These are phyloP conservation scores for Oncorhynchus nerka DNA, from an alignment of 2,113 vertebrate genomes.

Conservation along the genomic window DNA sequence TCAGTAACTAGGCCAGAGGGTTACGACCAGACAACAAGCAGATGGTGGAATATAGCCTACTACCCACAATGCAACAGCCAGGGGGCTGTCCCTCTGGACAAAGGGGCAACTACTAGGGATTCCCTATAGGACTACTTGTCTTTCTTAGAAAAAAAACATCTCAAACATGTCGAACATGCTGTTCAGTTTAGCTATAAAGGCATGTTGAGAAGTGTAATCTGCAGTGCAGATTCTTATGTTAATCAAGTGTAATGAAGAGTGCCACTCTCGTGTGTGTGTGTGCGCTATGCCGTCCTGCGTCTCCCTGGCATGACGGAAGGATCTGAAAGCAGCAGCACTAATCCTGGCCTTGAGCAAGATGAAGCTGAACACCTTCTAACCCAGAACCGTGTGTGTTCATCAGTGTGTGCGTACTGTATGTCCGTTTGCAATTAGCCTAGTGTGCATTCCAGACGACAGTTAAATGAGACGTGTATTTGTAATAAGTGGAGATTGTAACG, in stretches of 20 bases:
- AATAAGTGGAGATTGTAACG: not conserved
- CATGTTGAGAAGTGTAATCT: not conserved
- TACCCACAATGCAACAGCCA: not conserved
- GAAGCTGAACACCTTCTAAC: not conserved
- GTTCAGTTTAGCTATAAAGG: not conserved
- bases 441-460: too few species aligned
- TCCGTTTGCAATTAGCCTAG: too few species aligned
- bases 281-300: not conserved
- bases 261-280: not conserved
- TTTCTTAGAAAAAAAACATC: too few species aligned
- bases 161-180: not conserved
- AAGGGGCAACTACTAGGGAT: not conserved
- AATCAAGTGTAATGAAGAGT: not conserved
- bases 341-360: constrained; percentile 2
- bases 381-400: not conserved
- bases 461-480: not conserved
- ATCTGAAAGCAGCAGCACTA: not conserved
- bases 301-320: not conserved
- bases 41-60: not conserved
- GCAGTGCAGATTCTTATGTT: not conserved
- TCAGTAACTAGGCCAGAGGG: not conserved
- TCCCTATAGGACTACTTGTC: too few species aligned
- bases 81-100: too few species aligned
- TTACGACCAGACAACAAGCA: not conserved
- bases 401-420: too few species aligned